Evolutionary conservation across 1,140 invertebrate species (phyloP).

Genomic region (Pachyrhynchus sulphureomaculatus): DNA sequence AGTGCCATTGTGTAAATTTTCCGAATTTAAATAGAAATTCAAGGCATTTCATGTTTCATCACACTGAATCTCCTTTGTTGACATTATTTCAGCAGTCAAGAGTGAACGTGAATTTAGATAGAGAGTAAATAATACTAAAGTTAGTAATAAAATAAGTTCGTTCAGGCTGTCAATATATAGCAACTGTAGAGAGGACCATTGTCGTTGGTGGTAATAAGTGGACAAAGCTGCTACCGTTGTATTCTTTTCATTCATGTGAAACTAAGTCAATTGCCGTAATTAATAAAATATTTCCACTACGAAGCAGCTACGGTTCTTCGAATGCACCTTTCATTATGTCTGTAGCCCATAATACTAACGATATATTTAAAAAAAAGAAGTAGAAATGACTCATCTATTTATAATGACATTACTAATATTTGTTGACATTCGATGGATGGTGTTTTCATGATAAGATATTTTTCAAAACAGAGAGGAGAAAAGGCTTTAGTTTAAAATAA

Average conservation of each 20-base stretch:
- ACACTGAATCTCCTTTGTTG: neutral
- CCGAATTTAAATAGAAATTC: neutral
- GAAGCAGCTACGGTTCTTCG: too few relatives aligned
- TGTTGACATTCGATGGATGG: neutral
- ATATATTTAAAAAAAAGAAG: neutral
- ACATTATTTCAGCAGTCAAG: neutral
- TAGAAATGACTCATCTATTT: neutral
- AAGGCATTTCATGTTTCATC: neutral
- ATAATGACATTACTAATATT: neutral
- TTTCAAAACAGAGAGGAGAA: neutral
- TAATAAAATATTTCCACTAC: too few relatives aligned
- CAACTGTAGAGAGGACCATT: too few relatives aligned
- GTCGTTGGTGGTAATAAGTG: too few relatives aligned
- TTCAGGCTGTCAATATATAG: too few relatives aligned
- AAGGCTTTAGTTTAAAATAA: neutral
- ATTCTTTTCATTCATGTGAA: too few relatives aligned
- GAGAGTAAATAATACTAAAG: neutral
- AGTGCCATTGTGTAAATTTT: slow-evolving; percentile 40
- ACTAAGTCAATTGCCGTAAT: too few relatives aligned
- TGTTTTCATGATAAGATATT: neutral
- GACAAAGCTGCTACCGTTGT: too few relatives aligned
- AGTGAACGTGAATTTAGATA: neutral
- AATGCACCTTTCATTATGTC: too few relatives aligned
- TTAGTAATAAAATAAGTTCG: too few relatives aligned
- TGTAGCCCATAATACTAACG: too few relatives aligned